Evolutionary conservation across 1,140 invertebrate genomes (phyloP), one percentile per base, ranked within the genome.

Genomic region (Teleopsis dalmanni): DNA sequence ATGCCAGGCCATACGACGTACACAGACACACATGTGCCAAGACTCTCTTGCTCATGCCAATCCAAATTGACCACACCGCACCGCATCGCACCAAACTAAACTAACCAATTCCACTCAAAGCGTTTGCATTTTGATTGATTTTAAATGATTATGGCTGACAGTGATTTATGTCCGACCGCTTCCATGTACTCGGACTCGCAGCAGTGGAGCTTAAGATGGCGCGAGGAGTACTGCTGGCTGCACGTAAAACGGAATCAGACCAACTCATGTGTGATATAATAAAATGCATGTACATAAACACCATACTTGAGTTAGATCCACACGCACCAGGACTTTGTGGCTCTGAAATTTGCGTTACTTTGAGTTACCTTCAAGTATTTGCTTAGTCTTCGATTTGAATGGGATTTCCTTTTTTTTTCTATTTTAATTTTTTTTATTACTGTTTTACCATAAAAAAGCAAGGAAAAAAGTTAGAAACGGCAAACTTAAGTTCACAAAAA

Each of bases 61-160:
- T 36, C 36, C 38, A 37, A 27, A 14, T 9, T 11, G 40, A 10
- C 13, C 13, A 14, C 14, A 23, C n/a, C 11, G 3, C 19, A 43
- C 13, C 41, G 53, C 25, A 57, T 57, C 59, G 59, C 59, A 59
- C 58, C 62, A 59, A 53, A 47, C 52, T 62, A 65, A 62, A 60
- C 60, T 57, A 34, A 42, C 21, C 60, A 65, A 65, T 65, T 65
- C 60, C 59, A 65, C 59, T 62, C 62, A 62, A 65, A 65, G 62
- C 62, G 62, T 62, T 65, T 62, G 62, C 55, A 65, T 65, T 65
- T 65, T 65, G 62, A 65, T 65, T 65, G 62, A 65, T 65, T 65
- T 65, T 65, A 65, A 65, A 65, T 65, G 62, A 65, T 65, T 65
- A 65, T 65, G 58, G 62, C 65, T 65, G 62, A 65, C 62, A 65